Conservation (phyloP, 64 coral and sea anemone genomes). For the Montipora sp. region DNA sequence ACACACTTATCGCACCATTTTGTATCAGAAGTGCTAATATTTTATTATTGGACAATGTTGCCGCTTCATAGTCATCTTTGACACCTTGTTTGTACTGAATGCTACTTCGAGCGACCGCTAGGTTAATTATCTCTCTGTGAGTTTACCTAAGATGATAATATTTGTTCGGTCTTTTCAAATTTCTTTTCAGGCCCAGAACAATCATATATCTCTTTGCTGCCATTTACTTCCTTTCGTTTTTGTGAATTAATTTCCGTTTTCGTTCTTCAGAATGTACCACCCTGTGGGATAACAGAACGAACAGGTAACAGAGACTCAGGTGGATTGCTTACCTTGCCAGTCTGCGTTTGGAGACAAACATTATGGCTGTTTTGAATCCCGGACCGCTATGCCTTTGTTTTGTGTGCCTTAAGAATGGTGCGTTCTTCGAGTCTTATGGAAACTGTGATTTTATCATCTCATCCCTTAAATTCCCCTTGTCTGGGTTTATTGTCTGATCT, state of each 20-base stretch:
- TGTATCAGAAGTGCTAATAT: background rate
- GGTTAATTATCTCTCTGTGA: background rate
- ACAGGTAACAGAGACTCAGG: background rate
- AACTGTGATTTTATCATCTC: background rate
- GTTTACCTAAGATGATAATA: conserved; percentile 25
- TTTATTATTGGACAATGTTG: background rate
- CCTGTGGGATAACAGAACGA: background rate
- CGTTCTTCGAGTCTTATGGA: too few relatives aligned
- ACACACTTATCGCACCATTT: background rate
- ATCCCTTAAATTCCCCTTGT: background rate
- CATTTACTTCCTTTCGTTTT: background rate
- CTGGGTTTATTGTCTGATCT: too few relatives aligned
- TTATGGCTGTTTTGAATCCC: background rate
- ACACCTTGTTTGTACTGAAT: background rate
- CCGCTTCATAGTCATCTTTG: background rate
- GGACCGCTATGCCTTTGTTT: too few relatives aligned
- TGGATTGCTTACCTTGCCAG: background rate
- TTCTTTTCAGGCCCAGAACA: background rate
- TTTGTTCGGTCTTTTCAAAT: conserved; percentile 1
- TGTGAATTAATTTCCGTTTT: background rate
- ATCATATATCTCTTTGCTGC: background rate
- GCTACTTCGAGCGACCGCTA: conserved; percentile 1
- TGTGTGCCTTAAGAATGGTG: too few relatives aligned
- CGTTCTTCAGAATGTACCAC: background rate
- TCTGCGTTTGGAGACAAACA: conserved; percentile 12